phyloP scores from a whole-genome alignment of 2,888 invertebrate species.

The Amiota minor region DNA sequence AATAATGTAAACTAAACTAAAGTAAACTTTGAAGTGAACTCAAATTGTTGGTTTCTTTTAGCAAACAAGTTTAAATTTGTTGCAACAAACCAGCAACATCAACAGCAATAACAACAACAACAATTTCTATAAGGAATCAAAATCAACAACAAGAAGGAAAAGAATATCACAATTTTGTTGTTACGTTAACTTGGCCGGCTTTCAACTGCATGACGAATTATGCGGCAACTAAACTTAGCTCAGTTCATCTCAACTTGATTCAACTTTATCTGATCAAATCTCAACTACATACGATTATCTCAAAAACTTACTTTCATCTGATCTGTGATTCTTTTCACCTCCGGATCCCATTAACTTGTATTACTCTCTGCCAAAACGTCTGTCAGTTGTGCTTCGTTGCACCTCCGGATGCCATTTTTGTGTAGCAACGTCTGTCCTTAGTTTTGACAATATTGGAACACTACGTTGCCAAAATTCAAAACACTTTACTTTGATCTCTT shows the following conservation, averaged over 20 bases:
- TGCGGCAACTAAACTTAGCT: background rate
- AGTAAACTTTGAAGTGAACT: too few relatives aligned
- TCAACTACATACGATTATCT: too few relatives aligned
- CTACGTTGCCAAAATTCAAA: background rate
- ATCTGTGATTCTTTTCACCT: background rate
- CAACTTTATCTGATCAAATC: too few relatives aligned
- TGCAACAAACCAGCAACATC: conserved; percentile 34
- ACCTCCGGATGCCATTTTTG: background rate
- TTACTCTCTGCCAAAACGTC: background rate
- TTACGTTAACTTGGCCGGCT: background rate
- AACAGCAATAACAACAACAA: background rate
- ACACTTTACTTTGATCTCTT: background rate
- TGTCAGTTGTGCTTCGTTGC: conserved; percentile 19
- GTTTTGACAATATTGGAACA: background rate
- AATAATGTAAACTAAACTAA: too few relatives aligned
- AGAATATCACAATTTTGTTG: background rate
- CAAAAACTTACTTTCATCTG: too few relatives aligned
- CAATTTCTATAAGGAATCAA: background rate
- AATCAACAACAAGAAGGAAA: too few relatives aligned
- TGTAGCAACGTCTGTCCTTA: background rate
- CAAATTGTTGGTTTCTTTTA: background rate
- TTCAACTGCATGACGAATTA: conserved; percentile 6
- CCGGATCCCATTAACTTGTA: background rate
- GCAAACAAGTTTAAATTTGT: conserved; percentile 27
- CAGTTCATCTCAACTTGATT: too few relatives aligned